These are phyloP conservation scores for Ataeniobius toweri DNA, from an alignment of 2,797 vertebrate genomes.

Conservation along the genomic window DNA sequence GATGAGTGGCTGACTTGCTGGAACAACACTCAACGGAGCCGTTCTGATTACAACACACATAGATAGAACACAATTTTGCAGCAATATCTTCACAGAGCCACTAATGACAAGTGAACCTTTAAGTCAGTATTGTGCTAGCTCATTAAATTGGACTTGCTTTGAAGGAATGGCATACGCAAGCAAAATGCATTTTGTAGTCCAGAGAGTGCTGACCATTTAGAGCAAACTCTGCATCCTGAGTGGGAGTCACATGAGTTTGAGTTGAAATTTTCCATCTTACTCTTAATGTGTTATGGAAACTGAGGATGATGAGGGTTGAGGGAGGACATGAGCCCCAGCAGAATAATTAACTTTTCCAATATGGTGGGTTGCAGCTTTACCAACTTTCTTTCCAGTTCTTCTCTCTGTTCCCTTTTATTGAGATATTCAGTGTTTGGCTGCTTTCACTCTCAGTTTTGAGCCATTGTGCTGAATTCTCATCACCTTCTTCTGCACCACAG, in stretches of 20 bases:
- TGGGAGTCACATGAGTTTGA: slow-evolving; percentile 12
- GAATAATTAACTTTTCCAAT: slow-evolving; percentile 46
- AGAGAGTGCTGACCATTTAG: not conserved
- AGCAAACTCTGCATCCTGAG: slow-evolving; percentile 2
- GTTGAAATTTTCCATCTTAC: slow-evolving; percentile 27
- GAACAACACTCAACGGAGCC: not conserved
- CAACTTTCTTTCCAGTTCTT: slow-evolving; percentile 3
- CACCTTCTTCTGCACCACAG: slow-evolving; percentile 35
- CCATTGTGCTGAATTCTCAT: slow-evolving; percentile 54
- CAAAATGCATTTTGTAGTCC: not conserved
- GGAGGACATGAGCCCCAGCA: slow-evolving; percentile 34
- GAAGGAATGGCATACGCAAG: not conserved
- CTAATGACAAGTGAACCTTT: not conserved
- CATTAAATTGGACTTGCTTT: slow-evolving; percentile 12
- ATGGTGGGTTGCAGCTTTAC: slow-evolving; percentile 43
- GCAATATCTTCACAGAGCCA: not conserved
- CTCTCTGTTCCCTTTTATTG: slow-evolving; percentile 25
- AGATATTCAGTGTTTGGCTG: slow-evolving; percentile 51
- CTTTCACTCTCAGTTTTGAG: slow-evolving; percentile 45
- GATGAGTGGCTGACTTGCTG: slow-evolving; percentile 3
- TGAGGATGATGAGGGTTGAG: slow-evolving; percentile 41
- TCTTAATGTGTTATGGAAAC: slow-evolving; percentile 36
- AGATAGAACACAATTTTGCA: not conserved
- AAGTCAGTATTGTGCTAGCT: not conserved
- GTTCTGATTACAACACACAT: slow-evolving; percentile 2